Conservation (phyloP, 2,113 vertebrate species). For the Odobenus rosmarus region DNA sequence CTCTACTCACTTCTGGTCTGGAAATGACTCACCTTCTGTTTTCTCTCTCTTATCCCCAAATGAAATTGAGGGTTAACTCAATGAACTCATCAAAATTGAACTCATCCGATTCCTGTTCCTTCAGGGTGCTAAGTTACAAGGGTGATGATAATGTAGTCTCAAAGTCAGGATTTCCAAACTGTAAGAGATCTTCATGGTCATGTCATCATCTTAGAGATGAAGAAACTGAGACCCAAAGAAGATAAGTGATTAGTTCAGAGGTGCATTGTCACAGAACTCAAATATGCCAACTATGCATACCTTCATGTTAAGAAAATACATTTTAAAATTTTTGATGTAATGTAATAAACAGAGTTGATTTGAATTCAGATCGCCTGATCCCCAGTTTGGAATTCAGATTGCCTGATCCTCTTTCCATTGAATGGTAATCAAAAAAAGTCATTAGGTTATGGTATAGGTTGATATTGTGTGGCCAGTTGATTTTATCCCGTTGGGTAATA, state of each 20-base stretch:
- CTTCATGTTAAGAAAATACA: no score
- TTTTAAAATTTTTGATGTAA: no score
- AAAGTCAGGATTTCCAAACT: background rate
- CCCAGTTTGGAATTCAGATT: background rate
- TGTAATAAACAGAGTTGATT: no score
- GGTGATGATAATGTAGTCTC: background rate
- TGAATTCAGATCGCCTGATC: background rate
- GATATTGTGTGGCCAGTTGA: background rate
- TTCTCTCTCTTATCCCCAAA: background rate
- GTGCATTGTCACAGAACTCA: background rate
- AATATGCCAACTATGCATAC: no score
- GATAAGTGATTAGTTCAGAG: background rate
- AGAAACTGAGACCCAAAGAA: background rate
- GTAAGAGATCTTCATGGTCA: background rate
- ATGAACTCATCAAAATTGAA: background rate
- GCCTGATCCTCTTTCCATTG: background rate
- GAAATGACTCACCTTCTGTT: background rate
- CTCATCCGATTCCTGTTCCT: background rate
- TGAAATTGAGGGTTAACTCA: no score
- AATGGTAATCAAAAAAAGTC: background rate
- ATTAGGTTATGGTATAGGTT: background rate
- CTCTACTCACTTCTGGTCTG: background rate
- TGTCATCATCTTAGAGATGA: background rate
- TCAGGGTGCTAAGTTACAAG: background rate
- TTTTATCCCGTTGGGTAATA: constrained; percentile 14